Percentiles rank a stretch among this genome's conserved stretches.
These are phyloP conservation scores for Urocynchramus pylzowi DNA, from an alignment of 2,113 vertebrate genomes.

Conservation along the genomic window DNA sequence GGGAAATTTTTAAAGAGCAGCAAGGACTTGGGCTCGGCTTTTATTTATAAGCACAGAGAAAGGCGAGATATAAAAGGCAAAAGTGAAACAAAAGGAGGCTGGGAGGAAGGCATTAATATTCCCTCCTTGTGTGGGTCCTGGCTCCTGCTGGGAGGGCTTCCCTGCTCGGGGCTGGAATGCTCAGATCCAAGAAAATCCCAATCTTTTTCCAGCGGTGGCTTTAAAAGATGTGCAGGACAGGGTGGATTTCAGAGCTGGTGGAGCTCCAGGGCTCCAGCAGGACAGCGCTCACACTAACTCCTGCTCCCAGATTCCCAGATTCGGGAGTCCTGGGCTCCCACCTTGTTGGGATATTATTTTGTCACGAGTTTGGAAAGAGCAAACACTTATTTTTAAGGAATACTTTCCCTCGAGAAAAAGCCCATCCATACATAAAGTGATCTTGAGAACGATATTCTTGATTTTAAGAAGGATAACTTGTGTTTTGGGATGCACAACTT, in stretches of 20 bases:
- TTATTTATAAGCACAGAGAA: background rate
- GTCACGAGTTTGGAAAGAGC: background rate
- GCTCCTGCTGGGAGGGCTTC: background rate
- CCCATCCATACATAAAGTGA: background rate
- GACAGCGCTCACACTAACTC: rapidly evolving
- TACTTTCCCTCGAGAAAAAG: background rate
- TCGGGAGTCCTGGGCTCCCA: background rate
- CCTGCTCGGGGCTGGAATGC: rapidly evolving
- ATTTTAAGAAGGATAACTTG: background rate
- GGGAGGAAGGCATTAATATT: background rate
- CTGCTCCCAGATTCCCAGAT: background rate
- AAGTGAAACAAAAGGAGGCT: background rate
- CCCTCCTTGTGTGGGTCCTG: background rate
- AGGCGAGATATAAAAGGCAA: background rate
- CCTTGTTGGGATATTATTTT: background rate
- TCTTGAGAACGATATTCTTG: background rate
- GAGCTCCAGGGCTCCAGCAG: background rate
- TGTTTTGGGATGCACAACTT: background rate
- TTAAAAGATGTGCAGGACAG: background rate
- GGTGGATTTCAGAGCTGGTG: background rate
- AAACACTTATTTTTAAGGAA: background rate
- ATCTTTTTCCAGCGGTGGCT: rapidly evolving
- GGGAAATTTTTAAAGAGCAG: background rate
- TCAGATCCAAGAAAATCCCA: background rate
- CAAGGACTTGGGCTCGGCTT: background rate